Evolutionary conservation across 2,888 invertebrate genomes (phyloP), one percentile per base, ranked within the genome.

Genomic region (Orthosia cruda): DNA sequence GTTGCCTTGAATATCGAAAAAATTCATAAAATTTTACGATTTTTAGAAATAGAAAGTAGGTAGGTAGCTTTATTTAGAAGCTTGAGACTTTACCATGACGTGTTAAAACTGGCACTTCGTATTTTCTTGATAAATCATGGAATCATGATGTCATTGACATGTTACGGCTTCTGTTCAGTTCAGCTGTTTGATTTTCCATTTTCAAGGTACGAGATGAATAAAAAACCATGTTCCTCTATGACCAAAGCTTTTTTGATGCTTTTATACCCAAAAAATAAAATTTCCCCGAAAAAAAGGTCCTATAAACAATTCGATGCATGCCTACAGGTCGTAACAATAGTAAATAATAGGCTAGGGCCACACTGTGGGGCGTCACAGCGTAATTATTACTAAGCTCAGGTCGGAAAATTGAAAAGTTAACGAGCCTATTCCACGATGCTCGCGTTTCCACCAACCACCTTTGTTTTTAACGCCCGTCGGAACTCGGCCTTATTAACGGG

Each of bases 381-480:
- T 78, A 89, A 88, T 91, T 90, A 91, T 91, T 91, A 91, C 90
- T 81, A 87, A 89, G 92, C 94, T 92, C 93, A 93, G 90, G 93
- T 91, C 88, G 91, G 95, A 94, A 95, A 95, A 95, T 96, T 95
- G 95, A 96, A 95, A 95, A 95, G 95, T 94, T 95, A 95, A 96
- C 95, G 94, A 95, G 95, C 95, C 94, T 93, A 94, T 94, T 94
- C 89, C 92, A 92, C 88, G 91, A 88, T 84, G 91, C 91, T 91
- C 89, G 92, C 91, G 93, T 92, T 91, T 89, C 88, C 76, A 91
- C 88, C 92, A 87, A 92, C 93, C 92, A 92, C 94, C 93, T 95
- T 94, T 94, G 94, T 94, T 77, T 94, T 82, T 82, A 80, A 73
- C 72, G 68, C 91, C 90, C 86, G 79, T 85, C 93, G 92, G 93